Evolutionary conservation across 2,113 vertebrate species (phyloP).

Genomic region (Polypterus senegalus): DNA sequence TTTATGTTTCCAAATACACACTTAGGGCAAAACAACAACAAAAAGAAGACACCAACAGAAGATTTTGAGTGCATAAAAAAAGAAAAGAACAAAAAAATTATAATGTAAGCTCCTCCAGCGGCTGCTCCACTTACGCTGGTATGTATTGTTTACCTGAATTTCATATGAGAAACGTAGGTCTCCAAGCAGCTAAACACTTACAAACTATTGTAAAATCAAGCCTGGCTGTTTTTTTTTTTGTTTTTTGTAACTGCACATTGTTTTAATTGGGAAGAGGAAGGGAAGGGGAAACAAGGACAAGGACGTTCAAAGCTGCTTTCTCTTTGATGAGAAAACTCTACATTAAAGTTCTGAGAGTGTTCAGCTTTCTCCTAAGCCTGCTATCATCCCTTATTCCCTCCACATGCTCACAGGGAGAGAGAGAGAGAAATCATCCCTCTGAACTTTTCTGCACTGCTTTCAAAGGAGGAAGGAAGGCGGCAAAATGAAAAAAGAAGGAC

Average conservation of each 20-base stretch:
- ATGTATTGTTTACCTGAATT: not conserved
- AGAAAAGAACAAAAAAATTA: too few species aligned
- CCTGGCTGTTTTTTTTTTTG: not conserved
- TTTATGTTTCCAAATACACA: too few species aligned
- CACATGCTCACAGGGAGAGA: conserved; percentile 26
- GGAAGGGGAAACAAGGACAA: conserved; percentile 27
- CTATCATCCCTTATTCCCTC: conserved; percentile 34
- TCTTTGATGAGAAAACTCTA: conserved; percentile 41
- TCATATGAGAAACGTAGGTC: not conserved
- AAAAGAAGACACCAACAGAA: too few species aligned
- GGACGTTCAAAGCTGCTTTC: conserved; percentile 38
- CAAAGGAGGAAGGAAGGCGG: conserved; percentile 42
- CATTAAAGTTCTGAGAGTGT: conserved; percentile 29
- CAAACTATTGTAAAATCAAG: too few species aligned
- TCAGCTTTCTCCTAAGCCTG: conserved; percentile 25
- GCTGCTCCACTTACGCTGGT: not conserved
- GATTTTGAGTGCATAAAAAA: too few species aligned
- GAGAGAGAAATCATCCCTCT: conserved; percentile 34
- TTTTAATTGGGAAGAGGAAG: conserved; percentile 35
- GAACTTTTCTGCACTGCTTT: conserved; percentile 52
- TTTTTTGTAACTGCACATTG: conserved; percentile 27
- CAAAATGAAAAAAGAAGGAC: conserved; percentile 44
- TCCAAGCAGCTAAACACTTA: not conserved
- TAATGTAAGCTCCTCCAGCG: not conserved
- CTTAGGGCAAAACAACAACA: too few species aligned